A percentile compares a stretch with the other conserved stretches of the same genome.
Evolutionary conservation across 2,113 vertebrate genomes (phyloP).

Genomic region (Callocephalon fimbriatum): DNA sequence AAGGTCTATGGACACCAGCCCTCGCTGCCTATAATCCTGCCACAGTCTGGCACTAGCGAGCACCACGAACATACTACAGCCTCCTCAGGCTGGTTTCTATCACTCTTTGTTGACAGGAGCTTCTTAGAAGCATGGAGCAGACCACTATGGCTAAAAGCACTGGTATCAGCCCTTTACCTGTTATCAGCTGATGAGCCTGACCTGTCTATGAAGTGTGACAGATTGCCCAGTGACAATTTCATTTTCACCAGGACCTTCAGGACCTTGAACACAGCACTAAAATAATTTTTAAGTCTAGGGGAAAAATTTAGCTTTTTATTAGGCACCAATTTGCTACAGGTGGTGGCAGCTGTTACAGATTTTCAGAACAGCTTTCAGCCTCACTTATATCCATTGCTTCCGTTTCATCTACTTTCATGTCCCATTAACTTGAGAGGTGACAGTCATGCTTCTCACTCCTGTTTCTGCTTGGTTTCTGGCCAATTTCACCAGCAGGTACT

Average conservation of each 20-base stretch:
- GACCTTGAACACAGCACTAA: background rate
- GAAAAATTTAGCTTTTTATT: background rate
- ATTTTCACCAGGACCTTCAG: background rate
- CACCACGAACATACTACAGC: background rate
- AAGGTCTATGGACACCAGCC: rapidly evolving
- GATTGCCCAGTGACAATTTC: background rate
- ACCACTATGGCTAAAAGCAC: background rate
- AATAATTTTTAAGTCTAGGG: background rate
- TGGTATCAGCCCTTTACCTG: background rate
- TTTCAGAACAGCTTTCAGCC: background rate
- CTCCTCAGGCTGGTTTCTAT: background rate
- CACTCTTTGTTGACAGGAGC: rapidly evolving
- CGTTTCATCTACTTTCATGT: background rate
- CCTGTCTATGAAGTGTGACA: background rate
- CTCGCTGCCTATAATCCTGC: background rate
- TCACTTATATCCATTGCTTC: background rate
- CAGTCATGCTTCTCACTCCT: background rate
- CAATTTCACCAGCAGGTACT: background rate
- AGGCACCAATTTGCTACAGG: background rate
- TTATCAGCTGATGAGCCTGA: background rate
- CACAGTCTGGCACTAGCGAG: background rate
- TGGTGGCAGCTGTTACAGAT: background rate
- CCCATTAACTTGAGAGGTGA: background rate
- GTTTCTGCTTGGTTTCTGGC: background rate
- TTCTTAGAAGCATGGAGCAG: background rate